Conservation (phyloP, 2,888 invertebrate genomes). For the Euproctis similis region DNA sequence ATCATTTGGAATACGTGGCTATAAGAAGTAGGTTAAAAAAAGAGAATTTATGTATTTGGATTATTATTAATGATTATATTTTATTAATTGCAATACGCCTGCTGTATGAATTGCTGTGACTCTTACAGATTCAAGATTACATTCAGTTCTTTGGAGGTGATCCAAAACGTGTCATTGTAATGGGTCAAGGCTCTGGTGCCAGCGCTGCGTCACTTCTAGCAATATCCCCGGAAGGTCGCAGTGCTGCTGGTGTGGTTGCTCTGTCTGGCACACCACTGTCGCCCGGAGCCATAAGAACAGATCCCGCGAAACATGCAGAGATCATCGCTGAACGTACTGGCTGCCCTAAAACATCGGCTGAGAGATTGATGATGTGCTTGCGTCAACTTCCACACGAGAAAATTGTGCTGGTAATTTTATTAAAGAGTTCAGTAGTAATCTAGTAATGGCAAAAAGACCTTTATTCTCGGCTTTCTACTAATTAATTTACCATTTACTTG, state of each 20-base stretch:
- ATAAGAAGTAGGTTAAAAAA: too few species aligned
- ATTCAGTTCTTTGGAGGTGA: slow-evolving; percentile 87
- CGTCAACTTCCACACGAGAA: slow-evolving; percentile 67
- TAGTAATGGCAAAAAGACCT: too few species aligned
- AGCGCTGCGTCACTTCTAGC: slow-evolving; percentile 82
- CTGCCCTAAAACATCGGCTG: slow-evolving; percentile 76
- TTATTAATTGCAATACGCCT: too few species aligned
- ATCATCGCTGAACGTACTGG: slow-evolving; percentile 78
- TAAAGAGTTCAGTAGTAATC: too few species aligned
- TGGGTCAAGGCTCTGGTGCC: slow-evolving; percentile 87
- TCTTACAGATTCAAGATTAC: slow-evolving; percentile 75
- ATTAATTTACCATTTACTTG: too few species aligned
- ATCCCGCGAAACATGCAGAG: slow-evolving; percentile 77
- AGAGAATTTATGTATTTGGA: too few species aligned
- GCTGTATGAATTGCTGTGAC: too few species aligned
- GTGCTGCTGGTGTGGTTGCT: slow-evolving; percentile 79
- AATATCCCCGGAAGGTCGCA: slow-evolving; percentile 78
- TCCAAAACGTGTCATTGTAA: slow-evolving; percentile 80
- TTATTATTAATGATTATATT: too few species aligned
- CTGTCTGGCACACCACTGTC: slow-evolving; percentile 86
- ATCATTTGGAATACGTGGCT: too few species aligned
- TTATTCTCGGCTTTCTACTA: too few species aligned
- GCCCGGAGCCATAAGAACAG: slow-evolving; percentile 80
- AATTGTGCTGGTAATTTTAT: slow-evolving; percentile 47
- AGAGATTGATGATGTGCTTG: slow-evolving; percentile 80